A percentile compares a stretch with the other conserved stretches of the same genome.
These are phyloP conservation scores for Trachurus trachurus DNA, from an alignment of 2,797 vertebrate species.

Conservation along the genomic window DNA sequence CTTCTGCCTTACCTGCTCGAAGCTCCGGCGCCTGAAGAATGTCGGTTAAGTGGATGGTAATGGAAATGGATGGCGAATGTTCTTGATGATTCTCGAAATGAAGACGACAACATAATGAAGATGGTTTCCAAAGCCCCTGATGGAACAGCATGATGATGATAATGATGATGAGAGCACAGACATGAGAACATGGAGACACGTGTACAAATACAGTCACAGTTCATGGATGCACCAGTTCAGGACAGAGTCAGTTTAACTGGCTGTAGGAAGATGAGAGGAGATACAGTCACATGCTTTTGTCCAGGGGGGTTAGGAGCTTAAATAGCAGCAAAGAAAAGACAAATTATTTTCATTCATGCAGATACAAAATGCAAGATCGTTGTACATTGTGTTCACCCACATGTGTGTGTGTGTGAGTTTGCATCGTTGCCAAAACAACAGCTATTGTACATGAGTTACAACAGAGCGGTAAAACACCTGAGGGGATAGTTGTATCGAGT, in stretches of 20 bases:
- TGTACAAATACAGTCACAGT: conserved; percentile 46
- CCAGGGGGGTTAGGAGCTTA: conserved; percentile 1
- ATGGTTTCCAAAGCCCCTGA: conserved; percentile 62
- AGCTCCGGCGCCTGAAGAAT: conserved; percentile 61
- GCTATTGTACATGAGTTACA: conserved; percentile 33
- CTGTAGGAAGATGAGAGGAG: conserved; percentile 30
- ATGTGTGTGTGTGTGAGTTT: conserved; percentile 9
- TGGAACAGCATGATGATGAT: conserved; percentile 34
- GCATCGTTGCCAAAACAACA: conserved; percentile 27
- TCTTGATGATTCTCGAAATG: conserved; percentile 69
- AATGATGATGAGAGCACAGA: conserved; percentile 54
- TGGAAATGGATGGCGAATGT: conserved; percentile 59
- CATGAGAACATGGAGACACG: conserved; percentile 59
- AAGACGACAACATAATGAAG: conserved; percentile 56
- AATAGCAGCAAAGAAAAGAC: conserved; percentile 28
- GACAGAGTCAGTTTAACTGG: conserved; percentile 23
- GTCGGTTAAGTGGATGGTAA: conserved; percentile 60
- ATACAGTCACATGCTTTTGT: conserved; percentile 38
- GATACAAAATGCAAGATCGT: conserved; percentile 37
- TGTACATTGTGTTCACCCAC: conserved; percentile 38
- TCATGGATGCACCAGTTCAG: conserved; percentile 24
- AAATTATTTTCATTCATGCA: conserved; percentile 50
- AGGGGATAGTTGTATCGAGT: neutral
- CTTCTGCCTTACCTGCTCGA: conserved; percentile 76
- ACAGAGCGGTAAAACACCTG: conserved; percentile 23